Base-by-base conservation (phyloP, 2,888 invertebrate species). In the Cremastinae sp. region DNA sequence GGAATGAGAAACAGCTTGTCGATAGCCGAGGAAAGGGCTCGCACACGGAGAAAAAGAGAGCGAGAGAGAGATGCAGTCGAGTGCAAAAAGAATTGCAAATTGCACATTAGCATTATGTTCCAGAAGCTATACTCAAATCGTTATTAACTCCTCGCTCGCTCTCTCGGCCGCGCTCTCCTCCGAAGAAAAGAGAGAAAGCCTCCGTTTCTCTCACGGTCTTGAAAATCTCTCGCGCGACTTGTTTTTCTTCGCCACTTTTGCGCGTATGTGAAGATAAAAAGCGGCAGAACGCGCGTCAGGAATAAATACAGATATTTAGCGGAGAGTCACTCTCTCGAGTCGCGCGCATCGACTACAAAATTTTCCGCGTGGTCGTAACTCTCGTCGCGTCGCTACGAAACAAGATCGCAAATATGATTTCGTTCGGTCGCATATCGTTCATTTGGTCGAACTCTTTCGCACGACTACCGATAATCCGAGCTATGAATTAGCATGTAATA, bases 21-120 rank as follows among this genome's bases (percentile, higher is more conserved):
- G 18, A 20, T 22, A n/a, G 20, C 18, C 7, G 12, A 22, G 12
- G 22, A 22, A n/a, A 14, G 34, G 9, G 7, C 10, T 16, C 56
- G 53, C 49, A 38, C 61, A 51, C 64, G 56, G 49, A 61, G 45
- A 66, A 38, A 64, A 20, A 20, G 45, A 51, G 18, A 45, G 38
- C 18, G 43, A 77, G 49, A 56, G 56, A 59, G 61, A 61, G 49
- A 34, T 54, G 74, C 43, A 36, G 49, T 22, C 20, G 54, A 72
- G 77, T 78, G 80, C 82, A 85, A 86, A 86, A 86, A 86, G 86
- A 86, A 86, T 86, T 86, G 86, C 86, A 86, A 86, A 86, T 86
- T 86, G 81, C 82, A 79, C 83, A 86, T 86, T 86, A 86, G 84
- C 85, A 86, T 86, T 86, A 84, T 83, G 84, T 83, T 72, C 71